Evolutionary conservation across 2,113 vertebrate genomes (phyloP).

Genomic region (Orcinus orca): DNA sequence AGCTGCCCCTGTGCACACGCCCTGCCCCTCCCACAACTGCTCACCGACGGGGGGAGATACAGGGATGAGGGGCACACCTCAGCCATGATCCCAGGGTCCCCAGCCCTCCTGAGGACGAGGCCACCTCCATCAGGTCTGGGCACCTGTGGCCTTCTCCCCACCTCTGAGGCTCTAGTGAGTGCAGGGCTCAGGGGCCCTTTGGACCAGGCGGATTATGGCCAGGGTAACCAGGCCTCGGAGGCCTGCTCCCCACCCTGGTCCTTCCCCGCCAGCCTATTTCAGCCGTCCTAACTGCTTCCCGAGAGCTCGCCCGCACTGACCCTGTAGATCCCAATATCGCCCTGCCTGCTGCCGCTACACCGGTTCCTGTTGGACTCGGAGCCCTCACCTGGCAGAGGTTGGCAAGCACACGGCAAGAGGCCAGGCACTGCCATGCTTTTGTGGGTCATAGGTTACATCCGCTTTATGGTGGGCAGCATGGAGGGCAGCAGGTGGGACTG

Average conservation of each 20-base stretch:
- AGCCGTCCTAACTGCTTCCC: not conserved
- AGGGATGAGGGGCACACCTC: not conserved
- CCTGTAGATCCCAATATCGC: too few species aligned
- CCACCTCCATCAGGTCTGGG: not conserved
- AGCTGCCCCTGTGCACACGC: not conserved
- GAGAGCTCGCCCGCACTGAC: too few species aligned
- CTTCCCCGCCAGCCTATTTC: not conserved
- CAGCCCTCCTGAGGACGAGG: not conserved
- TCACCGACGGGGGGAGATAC: fast-evolving
- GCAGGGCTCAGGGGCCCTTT: not conserved
- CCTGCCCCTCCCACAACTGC: not conserved
- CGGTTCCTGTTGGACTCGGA: not conserved
- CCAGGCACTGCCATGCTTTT: not conserved
- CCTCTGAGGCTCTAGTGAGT: not conserved
- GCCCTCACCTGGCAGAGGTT: too few species aligned
- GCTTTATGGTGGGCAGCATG: fast-evolving
- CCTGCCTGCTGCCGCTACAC: fast-evolving
- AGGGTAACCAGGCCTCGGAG: not conserved
- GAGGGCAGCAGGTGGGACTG: not conserved
- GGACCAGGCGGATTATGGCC: not conserved
- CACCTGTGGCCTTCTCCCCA: not conserved
- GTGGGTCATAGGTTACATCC: too few species aligned
- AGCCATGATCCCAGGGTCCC: too few species aligned
- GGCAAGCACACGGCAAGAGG: not conserved
- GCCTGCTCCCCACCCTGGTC: not conserved